Base-by-base conservation (phyloP, 2,888 invertebrate genomes). In the Margaritifera margaritifera region DNA sequence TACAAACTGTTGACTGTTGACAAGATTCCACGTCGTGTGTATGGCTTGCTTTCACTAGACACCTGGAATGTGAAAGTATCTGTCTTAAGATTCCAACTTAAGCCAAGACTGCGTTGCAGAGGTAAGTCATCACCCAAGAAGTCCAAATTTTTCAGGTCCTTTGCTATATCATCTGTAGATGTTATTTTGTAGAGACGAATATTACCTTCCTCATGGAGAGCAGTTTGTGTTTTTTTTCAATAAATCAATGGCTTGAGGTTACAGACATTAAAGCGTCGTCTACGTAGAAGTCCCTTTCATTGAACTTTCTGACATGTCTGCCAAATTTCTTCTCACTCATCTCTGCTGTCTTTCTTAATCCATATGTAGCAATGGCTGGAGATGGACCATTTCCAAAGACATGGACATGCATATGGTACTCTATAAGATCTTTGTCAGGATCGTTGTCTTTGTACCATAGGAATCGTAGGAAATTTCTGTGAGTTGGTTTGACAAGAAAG, bases 351-450 rank as follows among this genome's bases (percentile, higher is more conserved):
- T 62, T 61, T 11, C 70, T 24, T 24, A 79, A 66, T 4, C 78
- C 75, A 27, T 70, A 77, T 0, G 72, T 75, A 5, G 74, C 77
- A n/a, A 77, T 66, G 2, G 77, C 77, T 6, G 78, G 78, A 15
- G 80, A 80, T 24, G 80, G 71, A 25, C 54, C 68, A 57, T 78
- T 78, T 0, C 80, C 78, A 59, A 80, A 80, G 3, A 79, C 77
- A 62, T 79, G 79, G 2, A 78, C 75, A 22, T 62, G 50, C 74
- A 78, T 79, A 2, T 72, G 58, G 59, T 76, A 79, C 31, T 79
- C 76, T 15, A 74, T 68, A 6, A 78, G 52, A 4, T 62, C 58
- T n/a, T 74, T 68, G 11, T 24, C 27, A 6, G 62, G 64, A 50
- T 80, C 67, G 56, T 74, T 77, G 55, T 78, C 62, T 24, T 64